A percentile compares a stretch with the other conserved stretches of the same genome.
Conservation (phyloP, 2,888 invertebrate species). For the Pantelozetes paolii region DNA sequence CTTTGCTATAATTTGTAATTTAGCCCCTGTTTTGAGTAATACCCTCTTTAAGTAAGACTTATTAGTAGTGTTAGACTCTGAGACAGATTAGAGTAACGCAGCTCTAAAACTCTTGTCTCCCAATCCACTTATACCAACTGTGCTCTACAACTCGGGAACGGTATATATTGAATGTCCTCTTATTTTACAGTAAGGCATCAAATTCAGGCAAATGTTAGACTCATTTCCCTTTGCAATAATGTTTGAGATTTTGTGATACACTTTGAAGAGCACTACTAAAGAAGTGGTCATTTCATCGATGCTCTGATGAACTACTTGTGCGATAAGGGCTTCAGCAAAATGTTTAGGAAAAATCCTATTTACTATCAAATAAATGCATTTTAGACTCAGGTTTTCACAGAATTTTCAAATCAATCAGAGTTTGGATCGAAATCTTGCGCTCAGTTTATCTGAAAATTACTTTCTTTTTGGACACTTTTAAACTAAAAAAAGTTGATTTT, state of each 20-base stretch:
- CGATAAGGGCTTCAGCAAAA: not conserved
- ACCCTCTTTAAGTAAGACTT: not conserved
- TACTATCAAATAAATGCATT: not conserved
- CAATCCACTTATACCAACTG: not conserved
- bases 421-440: too few relatives aligned
- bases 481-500: too few relatives aligned
- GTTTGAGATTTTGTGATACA: not conserved
- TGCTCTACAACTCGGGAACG: too few relatives aligned
- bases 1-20: too few relatives aligned
- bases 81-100: not conserved
- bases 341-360: not conserved
- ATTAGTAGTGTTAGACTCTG: not conserved
- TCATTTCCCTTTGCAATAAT: slow-evolving; percentile 11
- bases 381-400: not conserved
- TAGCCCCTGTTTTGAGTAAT: too few relatives aligned
- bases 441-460: too few relatives aligned
- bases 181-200: not conserved
- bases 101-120: not conserved
- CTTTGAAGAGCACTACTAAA: not conserved
- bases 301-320: slow-evolving; percentile 6
- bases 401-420: too few relatives aligned
- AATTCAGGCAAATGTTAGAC: not conserved
- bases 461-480: too few relatives aligned
- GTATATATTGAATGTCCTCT: not conserved
- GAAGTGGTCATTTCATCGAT: not conserved